Base-by-base conservation (phyloP, 2,888 invertebrate genomes). In the Phyto melanocephala region DNA sequence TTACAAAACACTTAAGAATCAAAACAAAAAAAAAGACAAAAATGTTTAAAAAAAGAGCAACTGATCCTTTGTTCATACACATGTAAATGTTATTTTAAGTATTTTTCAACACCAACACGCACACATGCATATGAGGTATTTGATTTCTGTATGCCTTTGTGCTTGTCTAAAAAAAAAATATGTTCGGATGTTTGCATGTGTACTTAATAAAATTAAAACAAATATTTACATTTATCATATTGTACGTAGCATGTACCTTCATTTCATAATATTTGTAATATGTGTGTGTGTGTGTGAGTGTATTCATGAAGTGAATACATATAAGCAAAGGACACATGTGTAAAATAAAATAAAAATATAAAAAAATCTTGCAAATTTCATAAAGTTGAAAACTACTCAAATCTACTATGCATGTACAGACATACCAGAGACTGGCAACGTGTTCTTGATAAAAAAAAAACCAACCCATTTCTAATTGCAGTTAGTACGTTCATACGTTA, bases 121-220 rank as follows among this genome's bases (percentile, higher is more conserved):
- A 28, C 6, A 5, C 28, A 28, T 28, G 28, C 28, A 28, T 28
- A 28, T 5, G 6, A 28, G 3, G 6, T 5, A 28, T 28, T 28
- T 28, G 0, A 13, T 52, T 22, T 52, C 13, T 24, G 42, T 17
- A 20, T 8, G 15, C 11, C 24, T 42, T 15, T 63, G 0, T 10
- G 24, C 4, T 22, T 52, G 24, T 24, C 11, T 52, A n/a, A 24
- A 52, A 22, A 52, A n/a, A 10, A 3, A 24, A 11, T 40, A 37
- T 68, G 81, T 85, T 80, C 78, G 20, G 84, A 82, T 80, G 70
- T 86, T 81, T 85, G 80, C 54, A 68, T 87, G 84, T 86, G 85
- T 84, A 87, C 58, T 58, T 67, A 67, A 68, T 60, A 60, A 76
- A 76, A 76, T 68, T 76, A 76, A 76, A 76, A 76, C 68, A 68